A percentile compares a stretch with the other conserved stretches of the same genome.
phyloP scores from a whole-genome alignment of 2,113 vertebrate genomes.

The Melospiza melodia region DNA sequence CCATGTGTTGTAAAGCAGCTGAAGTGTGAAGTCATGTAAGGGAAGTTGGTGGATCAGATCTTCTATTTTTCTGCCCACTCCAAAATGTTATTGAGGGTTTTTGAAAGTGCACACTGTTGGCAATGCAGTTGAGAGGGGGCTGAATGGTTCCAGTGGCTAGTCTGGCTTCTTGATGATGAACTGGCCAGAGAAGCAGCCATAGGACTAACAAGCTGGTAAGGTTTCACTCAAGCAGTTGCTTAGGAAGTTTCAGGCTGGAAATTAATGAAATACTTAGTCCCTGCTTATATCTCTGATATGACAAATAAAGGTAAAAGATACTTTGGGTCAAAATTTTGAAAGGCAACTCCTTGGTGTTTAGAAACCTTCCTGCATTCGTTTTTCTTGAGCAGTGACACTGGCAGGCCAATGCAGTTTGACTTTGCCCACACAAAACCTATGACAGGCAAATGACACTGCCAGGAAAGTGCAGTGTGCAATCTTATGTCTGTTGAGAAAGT shows the following conservation, averaged over 20 bases:
- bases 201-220: not conserved
- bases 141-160: not conserved
- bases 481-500: not conserved
- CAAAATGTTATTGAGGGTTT: not conserved
- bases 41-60: not conserved
- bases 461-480: not conserved
- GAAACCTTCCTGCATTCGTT: not conserved
- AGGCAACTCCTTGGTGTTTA: not conserved
- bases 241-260: not conserved
- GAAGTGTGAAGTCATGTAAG: not conserved
- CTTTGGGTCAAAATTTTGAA: not conserved
- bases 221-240: not conserved
- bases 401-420: not conserved
- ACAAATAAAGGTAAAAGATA: not conserved
- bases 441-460: not conserved
- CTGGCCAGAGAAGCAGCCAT: not conserved
- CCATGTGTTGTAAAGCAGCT: not conserved
- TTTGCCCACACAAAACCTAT: not conserved
- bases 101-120: not conserved
- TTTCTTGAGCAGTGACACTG: not conserved
- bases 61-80: not conserved
- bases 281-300: not conserved
- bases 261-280: not conserved
- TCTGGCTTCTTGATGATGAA: not conserved
- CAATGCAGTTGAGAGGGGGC: not conserved